Evolutionary conservation across 2,888 invertebrate genomes (phyloP).

Genomic region (Cheilosia urbana): DNA sequence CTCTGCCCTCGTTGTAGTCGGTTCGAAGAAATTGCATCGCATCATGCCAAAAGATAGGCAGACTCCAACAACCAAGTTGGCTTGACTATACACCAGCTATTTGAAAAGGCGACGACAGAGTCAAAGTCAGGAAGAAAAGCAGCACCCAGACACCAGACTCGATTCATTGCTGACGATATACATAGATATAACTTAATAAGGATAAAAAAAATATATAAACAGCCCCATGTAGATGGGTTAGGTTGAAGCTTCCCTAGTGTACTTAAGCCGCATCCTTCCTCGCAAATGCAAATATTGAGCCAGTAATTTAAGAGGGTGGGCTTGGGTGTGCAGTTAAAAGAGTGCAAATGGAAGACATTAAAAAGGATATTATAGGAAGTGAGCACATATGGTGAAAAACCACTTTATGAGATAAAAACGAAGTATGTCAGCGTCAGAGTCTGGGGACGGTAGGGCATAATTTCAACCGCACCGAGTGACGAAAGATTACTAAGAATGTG

Average conservation of each 20-base stretch:
- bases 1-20: neutral
- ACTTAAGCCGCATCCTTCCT: constrained; percentile 41
- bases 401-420: constrained; percentile 54
- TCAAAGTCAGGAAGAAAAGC: constrained; percentile 10
- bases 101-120: neutral
- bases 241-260: constrained; percentile 22
- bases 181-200: constrained; percentile 28
- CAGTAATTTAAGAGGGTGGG: constrained; percentile 36
- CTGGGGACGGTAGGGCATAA: constrained; percentile 6
- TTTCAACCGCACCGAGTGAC: neutral
- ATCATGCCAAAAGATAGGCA: constrained; percentile 59
- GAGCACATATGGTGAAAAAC: constrained; percentile 37
- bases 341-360: constrained; percentile 44
- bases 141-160: constrained; percentile 12
- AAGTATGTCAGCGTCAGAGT: constrained; percentile 22
- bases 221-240: constrained; percentile 10
- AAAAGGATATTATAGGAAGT: constrained; percentile 34
- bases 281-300: constrained; percentile 53
- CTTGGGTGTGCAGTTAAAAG: neutral
- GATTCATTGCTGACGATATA: constrained; percentile 11
- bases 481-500: constrained; percentile 12
- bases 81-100: neutral
- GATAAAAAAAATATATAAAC: neutral
- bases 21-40: constrained; percentile 4
- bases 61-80: constrained; percentile 33